A percentile compares a stretch with the other conserved stretches of the same genome.
Evolutionary conservation across 2,113 vertebrate species (phyloP).

Genomic region (Smithornis capensis): DNA sequence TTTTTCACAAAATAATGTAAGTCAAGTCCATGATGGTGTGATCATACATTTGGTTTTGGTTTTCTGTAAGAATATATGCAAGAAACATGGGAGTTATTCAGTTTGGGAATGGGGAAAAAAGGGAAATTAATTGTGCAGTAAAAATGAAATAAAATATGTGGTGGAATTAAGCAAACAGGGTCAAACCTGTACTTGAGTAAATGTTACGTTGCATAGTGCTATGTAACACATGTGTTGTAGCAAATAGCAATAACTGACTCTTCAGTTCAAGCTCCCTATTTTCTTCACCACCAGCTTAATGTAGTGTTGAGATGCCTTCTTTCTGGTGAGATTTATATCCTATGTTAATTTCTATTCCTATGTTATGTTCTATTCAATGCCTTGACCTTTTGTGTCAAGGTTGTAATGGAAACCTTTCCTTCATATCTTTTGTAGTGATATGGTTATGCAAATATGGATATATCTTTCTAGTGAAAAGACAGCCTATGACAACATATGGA

Average conservation of each 20-base stretch:
- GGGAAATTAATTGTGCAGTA: not conserved
- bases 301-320: not conserved
- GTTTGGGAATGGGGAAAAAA: not conserved
- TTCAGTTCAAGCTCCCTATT: not conserved
- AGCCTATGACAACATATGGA: not conserved
- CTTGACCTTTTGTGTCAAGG: not conserved
- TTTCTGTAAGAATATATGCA: not conserved
- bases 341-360: not conserved
- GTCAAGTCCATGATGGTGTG: not conserved
- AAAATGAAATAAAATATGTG: not conserved
- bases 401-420: not conserved
- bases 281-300: not conserved
- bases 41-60: not conserved
- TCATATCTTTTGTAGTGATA: not conserved
- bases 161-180: not conserved
- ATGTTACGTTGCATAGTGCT: not conserved
- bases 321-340: not conserved
- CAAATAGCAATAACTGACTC: not conserved
- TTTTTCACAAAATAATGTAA: not conserved
- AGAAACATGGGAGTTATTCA: not conserved
- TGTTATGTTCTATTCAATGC: not conserved
- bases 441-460: not conserved
- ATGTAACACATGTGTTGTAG: fast-evolving
- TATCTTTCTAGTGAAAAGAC: not conserved
- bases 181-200: not conserved